Evolutionary conservation across 2,888 invertebrate species (phyloP).

Genomic region (Leptogaster cylindrica): DNA sequence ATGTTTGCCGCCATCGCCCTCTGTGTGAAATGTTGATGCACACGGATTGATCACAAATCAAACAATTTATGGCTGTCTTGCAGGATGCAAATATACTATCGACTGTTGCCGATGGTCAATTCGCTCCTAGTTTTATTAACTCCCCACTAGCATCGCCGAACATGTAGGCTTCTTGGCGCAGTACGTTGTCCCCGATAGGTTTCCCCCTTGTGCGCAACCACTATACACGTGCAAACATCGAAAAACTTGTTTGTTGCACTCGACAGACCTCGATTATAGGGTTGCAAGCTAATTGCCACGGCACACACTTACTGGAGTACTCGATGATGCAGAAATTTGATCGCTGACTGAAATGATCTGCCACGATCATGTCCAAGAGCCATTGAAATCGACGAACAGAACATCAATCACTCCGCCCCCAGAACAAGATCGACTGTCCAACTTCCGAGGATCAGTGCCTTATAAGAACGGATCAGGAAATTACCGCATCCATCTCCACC

Average conservation of each 20-base stretch:
- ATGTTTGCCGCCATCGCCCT: too few relatives aligned
- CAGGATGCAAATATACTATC: constrained; percentile 23
- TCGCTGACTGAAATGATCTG: too few relatives aligned
- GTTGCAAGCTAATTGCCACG: not conserved
- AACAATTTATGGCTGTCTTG: constrained; percentile 5
- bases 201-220: constrained; percentile 3
- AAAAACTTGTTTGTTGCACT: constrained; percentile 9
- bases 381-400: too few relatives aligned
- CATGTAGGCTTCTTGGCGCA: not conserved
- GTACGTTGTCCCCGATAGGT: not conserved
- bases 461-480: too few relatives aligned
- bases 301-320: too few relatives aligned
- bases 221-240: not conserved
- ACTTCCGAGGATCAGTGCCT: too few relatives aligned
- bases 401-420: too few relatives aligned
- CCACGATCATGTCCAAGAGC: too few relatives aligned
- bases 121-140: constrained; percentile 44
- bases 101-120: constrained; percentile 26
- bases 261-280: not conserved
- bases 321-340: not conserved
- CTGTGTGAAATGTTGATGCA: too few relatives aligned
- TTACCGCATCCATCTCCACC: too few relatives aligned
- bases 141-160: constrained; percentile 42
- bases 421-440: too few relatives aligned
- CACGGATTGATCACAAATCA: not conserved